Evolutionary conservation across 2,888 invertebrate genomes (phyloP).

Genomic region (Seladonia tumulorum): DNA sequence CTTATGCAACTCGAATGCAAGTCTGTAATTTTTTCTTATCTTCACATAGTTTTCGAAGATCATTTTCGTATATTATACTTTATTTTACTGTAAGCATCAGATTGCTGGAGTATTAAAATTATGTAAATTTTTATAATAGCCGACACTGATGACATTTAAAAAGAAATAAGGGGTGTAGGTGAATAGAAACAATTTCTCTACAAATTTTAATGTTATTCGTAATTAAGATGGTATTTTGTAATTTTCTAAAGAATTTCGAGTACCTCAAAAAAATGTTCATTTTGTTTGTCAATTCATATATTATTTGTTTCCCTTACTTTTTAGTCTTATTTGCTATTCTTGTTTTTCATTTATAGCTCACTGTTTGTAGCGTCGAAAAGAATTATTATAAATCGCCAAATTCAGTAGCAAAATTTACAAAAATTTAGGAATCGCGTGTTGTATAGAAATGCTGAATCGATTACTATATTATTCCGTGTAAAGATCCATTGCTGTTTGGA

Average conservation of each 20-base stretch:
- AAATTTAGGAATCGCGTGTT: not conserved
- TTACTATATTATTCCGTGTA: not conserved
- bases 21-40: too few relatives aligned
- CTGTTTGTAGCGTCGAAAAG: too few relatives aligned
- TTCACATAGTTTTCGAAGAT: too few relatives aligned
- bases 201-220: too few relatives aligned
- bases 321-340: not conserved
- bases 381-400: not conserved
- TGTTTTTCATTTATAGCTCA: not conserved
- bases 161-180: not conserved
- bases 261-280: not conserved
- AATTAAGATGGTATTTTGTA: too few relatives aligned
- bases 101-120: not conserved
- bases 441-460: not conserved
- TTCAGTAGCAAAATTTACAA: not conserved
- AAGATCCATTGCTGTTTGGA: constrained; percentile 20
- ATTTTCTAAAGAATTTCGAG: not conserved
- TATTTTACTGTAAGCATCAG: too few relatives aligned
- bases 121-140: not conserved
- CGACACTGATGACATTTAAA: not conserved
- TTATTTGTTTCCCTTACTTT: not conserved
- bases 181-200: not conserved
- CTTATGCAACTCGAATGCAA: too few relatives aligned
- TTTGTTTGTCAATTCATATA: not conserved
- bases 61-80: too few relatives aligned